Conservation (phyloP, 64 coral and sea anemone species). For the Dendronephthya gigantea region DNA sequence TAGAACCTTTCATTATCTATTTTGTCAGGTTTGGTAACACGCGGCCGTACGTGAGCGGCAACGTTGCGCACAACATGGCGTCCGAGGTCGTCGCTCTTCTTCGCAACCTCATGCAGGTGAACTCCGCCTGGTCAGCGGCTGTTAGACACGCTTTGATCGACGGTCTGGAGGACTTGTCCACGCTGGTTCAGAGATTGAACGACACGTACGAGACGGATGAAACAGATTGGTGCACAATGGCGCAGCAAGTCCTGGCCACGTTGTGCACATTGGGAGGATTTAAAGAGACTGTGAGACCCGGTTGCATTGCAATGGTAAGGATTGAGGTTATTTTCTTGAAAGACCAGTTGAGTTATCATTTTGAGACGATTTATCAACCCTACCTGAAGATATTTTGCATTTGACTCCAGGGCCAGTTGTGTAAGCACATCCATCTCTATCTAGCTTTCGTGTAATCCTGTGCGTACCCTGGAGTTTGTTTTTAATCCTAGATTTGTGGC, state of each 20-base stretch:
- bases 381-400: no score
- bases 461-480: not conserved
- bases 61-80: constrained; percentile 83
- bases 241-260: constrained; percentile 61
- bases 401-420: no score
- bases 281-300: constrained; percentile 48
- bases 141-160: constrained; percentile 55
- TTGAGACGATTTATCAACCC: no score
- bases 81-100: constrained; percentile 81
- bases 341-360: not conserved
- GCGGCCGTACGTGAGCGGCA: constrained; percentile 71
- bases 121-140: constrained; percentile 56
- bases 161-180: constrained; percentile 44
- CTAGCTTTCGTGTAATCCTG: not conserved
- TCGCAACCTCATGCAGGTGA: constrained; percentile 39
- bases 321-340: not conserved
- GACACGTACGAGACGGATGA: constrained; percentile 17
- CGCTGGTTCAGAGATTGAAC: constrained; percentile 41
- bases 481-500: constrained; percentile 45
- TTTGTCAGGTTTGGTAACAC: constrained; percentile 37
- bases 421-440: no score
- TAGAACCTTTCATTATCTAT: not conserved
- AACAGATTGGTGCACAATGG: constrained; percentile 40
- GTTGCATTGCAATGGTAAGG: constrained; percentile 56
- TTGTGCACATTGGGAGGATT: constrained; percentile 77